Conservation (phyloP, 2,113 vertebrate species). For the Danionella cerebrum region DNA sequence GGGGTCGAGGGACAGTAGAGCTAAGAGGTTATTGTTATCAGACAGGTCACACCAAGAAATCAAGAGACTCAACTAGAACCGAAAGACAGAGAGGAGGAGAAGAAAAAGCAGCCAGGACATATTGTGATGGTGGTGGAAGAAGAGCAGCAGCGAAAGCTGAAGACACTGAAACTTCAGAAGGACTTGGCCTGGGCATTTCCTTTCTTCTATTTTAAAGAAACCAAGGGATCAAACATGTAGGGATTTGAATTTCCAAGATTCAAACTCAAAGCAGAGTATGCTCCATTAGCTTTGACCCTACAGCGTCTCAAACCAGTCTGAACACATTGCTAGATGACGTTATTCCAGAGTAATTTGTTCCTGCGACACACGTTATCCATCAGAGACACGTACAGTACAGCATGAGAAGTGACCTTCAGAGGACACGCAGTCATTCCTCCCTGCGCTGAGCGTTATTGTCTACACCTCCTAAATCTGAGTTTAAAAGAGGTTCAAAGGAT, state of each 20-base stretch:
- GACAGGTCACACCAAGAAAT: conserved; percentile 80
- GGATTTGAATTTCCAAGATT: not conserved
- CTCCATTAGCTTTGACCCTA: not conserved
- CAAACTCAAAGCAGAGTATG: not conserved
- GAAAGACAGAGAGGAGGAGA: conserved; percentile 64
- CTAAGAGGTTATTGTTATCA: conserved; percentile 94
- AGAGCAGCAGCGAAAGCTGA: conserved; percentile 31
- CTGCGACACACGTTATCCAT: not conserved
- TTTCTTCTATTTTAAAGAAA: no score
- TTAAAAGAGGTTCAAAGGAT: conserved; percentile 48
- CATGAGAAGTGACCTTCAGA: not conserved
- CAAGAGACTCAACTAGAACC: conserved; percentile 67
- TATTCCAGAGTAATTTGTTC: not conserved
- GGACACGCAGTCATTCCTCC: conserved; percentile 1
- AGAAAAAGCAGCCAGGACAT: conserved; percentile 72
- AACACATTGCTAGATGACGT: not conserved
- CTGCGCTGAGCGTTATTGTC: conserved; percentile 24
- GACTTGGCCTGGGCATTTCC: conserved; percentile 88
- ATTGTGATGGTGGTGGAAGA: conserved; percentile 72
- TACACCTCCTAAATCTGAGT: conserved; percentile 42
- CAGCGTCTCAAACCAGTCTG: not conserved
- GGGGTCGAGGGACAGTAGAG: conserved; percentile 96
- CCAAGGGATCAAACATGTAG: no score
- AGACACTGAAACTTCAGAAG: conserved; percentile 50
- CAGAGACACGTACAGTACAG: not conserved